These are phyloP conservation scores for Spea multiplicata DNA, from an alignment of 2,113 vertebrate species.

Conservation along the genomic window DNA sequence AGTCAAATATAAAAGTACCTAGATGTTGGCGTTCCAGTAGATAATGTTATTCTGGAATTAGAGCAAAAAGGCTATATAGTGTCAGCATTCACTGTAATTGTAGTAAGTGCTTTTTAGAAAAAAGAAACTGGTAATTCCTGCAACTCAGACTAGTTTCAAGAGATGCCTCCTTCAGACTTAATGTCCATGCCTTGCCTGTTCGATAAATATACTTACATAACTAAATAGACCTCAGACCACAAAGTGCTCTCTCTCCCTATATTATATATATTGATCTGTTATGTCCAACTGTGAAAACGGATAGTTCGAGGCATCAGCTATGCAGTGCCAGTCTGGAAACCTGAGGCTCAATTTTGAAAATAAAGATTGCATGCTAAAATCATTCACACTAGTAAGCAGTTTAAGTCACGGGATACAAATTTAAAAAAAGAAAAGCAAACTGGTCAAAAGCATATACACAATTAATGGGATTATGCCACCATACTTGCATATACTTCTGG, in stretches of 20 bases:
- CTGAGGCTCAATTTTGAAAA: background rate
- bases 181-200: background rate
- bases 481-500: too few relatives aligned
- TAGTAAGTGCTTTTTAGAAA: background rate
- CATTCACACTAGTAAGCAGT: too few relatives aligned
- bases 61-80: background rate
- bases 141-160: background rate
- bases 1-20: background rate
- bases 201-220: background rate
- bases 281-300: background rate
- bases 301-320: background rate
- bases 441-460: too few relatives aligned
- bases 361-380: too few relatives aligned
- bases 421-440: too few relatives aligned
- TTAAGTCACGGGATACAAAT: too few relatives aligned
- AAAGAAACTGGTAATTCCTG: background rate
- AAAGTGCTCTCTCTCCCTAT: background rate
- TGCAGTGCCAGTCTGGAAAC: background rate
- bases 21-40: background rate
- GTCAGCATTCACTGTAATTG: background rate
- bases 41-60: background rate
- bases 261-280: background rate
- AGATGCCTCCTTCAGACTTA: background rate
- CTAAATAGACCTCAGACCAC: background rate
- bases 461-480: too few relatives aligned